phyloP scores from a whole-genome alignment of 2,797 vertebrate species.

The Rousettus madagascariensis region DNA sequence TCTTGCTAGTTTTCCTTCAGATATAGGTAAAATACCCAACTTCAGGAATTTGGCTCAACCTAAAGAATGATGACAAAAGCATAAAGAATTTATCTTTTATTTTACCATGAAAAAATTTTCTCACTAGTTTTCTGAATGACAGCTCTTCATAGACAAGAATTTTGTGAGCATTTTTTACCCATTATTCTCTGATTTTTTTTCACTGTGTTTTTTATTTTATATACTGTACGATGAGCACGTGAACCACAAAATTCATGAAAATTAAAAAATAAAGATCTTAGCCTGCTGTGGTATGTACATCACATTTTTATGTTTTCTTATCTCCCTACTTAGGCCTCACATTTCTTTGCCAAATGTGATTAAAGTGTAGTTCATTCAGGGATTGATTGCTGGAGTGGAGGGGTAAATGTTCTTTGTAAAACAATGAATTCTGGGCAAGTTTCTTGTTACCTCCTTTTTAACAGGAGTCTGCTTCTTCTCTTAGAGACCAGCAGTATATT shows the following conservation, averaged over 20 bases:
- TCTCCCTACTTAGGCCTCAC: not conserved
- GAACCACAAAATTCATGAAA: not conserved
- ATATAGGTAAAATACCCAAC: not conserved
- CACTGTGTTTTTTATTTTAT: not conserved
- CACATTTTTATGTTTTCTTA: not conserved
- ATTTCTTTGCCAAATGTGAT: not conserved
- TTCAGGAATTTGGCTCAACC: not conserved
- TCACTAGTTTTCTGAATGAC: not conserved
- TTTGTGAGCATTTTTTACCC: not conserved
- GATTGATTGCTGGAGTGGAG: not conserved
- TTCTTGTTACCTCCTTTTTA: not conserved
- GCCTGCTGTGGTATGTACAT: not conserved
- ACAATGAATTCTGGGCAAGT: not conserved
- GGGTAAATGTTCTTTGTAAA: not conserved
- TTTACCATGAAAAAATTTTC: not conserved
- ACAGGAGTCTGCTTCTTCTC: not conserved
- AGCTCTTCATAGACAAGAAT: not conserved
- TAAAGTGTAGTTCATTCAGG: not conserved
- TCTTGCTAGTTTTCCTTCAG: slow-evolving; percentile 10
- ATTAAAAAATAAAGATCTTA: not conserved
- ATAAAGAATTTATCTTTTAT: not conserved
- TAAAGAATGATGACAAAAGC: not conserved
- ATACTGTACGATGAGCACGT: not conserved
- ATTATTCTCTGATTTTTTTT: not conserved
- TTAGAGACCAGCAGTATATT: not conserved